Conservation (phyloP, 2,888 invertebrate species). For the Anodontia alba region DNA sequence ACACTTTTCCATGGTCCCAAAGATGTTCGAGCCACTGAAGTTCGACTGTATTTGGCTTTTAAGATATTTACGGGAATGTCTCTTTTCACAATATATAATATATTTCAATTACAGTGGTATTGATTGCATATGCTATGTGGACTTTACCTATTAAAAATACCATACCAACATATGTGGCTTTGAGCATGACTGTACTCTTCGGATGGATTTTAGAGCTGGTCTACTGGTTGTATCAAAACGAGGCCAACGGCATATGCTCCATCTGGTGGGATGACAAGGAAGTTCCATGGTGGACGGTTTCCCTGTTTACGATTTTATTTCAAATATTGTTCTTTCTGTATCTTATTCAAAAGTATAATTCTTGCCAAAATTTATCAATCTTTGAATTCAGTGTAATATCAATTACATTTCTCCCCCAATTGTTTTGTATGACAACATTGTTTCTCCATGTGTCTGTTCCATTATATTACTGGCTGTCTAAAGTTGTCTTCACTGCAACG, state of each 20-base stretch:
- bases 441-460: not conserved
- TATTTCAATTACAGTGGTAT: no score
- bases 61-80: no score
- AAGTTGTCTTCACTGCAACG: not conserved
- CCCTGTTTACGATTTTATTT: not conserved
- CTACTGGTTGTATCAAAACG: slow-evolving; percentile 6
- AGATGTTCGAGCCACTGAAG: no score
- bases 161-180: not conserved
- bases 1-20: no score
- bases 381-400: not conserved
- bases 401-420: not conserved
- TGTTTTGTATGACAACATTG: not conserved
- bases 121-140: not conserved
- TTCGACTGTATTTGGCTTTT: no score
- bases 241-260: not conserved
- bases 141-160: not conserved
- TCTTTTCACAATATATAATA: no score
- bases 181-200: not conserved
- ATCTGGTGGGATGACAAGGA: not conserved
- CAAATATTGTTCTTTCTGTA: not conserved
- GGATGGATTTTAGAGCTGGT: not conserved
- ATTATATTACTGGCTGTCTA: not conserved
- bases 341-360: not conserved
- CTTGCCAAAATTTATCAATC: no score
- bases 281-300: slow-evolving; percentile 5